Base-by-base conservation (phyloP, 2,113 vertebrate species). In the Coracopsis vasa region DNA sequence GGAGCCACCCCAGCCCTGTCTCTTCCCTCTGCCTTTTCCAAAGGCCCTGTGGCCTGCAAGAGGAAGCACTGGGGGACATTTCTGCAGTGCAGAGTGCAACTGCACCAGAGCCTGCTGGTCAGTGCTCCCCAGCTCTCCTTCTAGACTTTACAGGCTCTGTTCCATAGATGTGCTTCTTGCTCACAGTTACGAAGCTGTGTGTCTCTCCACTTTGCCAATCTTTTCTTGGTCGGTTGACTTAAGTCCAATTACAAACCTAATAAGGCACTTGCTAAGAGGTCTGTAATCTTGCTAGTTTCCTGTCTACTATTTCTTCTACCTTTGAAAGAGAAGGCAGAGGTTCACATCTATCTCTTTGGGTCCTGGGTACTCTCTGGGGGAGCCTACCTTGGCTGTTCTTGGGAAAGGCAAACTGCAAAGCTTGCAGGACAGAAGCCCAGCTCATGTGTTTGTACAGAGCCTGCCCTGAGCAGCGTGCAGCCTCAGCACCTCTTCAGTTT, bases 31-130 rank as follows among this genome's bases (percentile, higher is more conserved):
- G 77, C 74, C 37, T 18, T 70, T 54, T 35, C 70, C 31, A 35
- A 39, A 28, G 73, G 74, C 25, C 25, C 23, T 7, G 4, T 37
- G 62, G 58, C 51, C 64, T 81, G 81, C 20, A 19, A 44, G 41
- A 70, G 56, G 60, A 64, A 28, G 25, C 61, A n/a, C 61, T 66
- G 37, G 41, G 42, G 33, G 66, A 28, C 1, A 1, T 11, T 50
- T 31, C 44, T 39, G 13, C 45, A 12, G 17, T 5, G 7, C 51
- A 24, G 27, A 33, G 3, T 47, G 56, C 0, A 0, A 44, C 66
- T 44, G 31, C 56, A 27, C 47, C 14, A 2, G 37, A 23, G 25
- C 1, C 58, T 33, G 28, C 80, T 24, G 64, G 16, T 13, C 51
- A 39, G 2, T 17, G 33, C 65, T 71, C 42, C 21, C 41, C n/a